phyloP scores from a whole-genome alignment of 1,140 invertebrate species.

The Mamestra configurata region DNA sequence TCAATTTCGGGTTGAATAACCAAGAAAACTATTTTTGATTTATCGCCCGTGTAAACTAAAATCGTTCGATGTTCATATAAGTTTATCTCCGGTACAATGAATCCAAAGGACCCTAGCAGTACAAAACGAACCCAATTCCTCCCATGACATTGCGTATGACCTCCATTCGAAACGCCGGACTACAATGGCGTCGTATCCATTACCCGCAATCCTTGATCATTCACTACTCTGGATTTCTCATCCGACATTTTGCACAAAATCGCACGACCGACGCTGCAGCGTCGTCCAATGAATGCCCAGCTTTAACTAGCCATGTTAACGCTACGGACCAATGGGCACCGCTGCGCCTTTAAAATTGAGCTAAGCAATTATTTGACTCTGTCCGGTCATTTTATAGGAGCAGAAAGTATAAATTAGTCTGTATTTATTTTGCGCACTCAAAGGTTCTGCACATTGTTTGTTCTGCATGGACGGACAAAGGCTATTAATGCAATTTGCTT shows the following conservation, averaged over 20 bases:
- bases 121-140: background rate
- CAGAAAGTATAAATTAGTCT: slow-evolving; percentile 34
- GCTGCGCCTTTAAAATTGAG: slow-evolving; percentile 47
- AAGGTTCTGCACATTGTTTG: slow-evolving; percentile 22
- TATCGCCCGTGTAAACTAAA: background rate
- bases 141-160: slow-evolving; percentile 25
- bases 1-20: background rate
- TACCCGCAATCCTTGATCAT: slow-evolving; percentile 34
- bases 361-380: slow-evolving; percentile 53
- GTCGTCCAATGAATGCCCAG: slow-evolving; percentile 26
- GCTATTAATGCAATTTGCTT: slow-evolving; percentile 37
- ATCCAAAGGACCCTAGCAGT: background rate
- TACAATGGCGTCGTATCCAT: slow-evolving; percentile 38
- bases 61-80: background rate
- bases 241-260: slow-evolving; percentile 43
- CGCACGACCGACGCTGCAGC: slow-evolving; percentile 20
- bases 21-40: background rate
- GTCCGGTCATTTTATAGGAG: slow-evolving; percentile 38
- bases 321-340: slow-evolving; percentile 35
- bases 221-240: slow-evolving; percentile 22
- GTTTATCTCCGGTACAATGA: background rate
- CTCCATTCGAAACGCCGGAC: slow-evolving; percentile 6
- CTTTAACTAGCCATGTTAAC: slow-evolving; percentile 34
- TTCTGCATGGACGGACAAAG: slow-evolving; percentile 40
- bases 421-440: slow-evolving; percentile 27